These are phyloP conservation scores for Sinella curviseta DNA, from an alignment of 1,140 invertebrate genomes.

Conservation along the genomic window DNA sequence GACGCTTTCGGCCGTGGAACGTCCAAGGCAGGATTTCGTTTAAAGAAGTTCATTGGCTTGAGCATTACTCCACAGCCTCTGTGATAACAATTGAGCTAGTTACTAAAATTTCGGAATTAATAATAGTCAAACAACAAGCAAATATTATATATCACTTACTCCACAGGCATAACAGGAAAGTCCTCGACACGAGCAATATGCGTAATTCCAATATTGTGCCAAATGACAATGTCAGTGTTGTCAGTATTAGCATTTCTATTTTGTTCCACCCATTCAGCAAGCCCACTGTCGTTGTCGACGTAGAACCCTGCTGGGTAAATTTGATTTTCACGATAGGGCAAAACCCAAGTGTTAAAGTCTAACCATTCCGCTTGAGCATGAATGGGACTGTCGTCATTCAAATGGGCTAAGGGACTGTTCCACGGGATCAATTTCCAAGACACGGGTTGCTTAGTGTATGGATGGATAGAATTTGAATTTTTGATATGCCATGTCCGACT, in stretches of 20 bases:
- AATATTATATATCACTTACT: not conserved
- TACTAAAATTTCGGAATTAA: not conserved
- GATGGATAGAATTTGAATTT: not conserved
- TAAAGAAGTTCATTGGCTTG: not conserved
- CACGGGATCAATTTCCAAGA: slow-evolving; percentile 19
- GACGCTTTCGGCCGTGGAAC: not conserved
- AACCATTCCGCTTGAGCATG: slow-evolving; percentile 13
- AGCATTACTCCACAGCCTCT: not conserved
- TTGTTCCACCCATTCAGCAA: slow-evolving; percentile 22
- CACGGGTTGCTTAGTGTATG: not conserved
- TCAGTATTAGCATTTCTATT: slow-evolving; percentile 7
- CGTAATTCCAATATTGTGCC: slow-evolving; percentile 34
- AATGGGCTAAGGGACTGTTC: not conserved
- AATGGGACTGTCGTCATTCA: slow-evolving; percentile 10
- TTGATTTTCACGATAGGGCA: slow-evolving; percentile 34
- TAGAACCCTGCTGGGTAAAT: slow-evolving; percentile 36
- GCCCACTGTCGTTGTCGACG: slow-evolving; percentile 28
- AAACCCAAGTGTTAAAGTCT: slow-evolving; percentile 31
- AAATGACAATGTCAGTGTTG: slow-evolving; percentile 31
- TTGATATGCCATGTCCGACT: not conserved
- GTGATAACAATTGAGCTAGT: too few relatives aligned
- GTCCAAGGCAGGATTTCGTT: not conserved
- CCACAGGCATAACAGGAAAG: slow-evolving; percentile 32
- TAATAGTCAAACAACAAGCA: not conserved
- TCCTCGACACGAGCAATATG: slow-evolving; percentile 35